phyloP scores from a whole-genome alignment of 2,113 vertebrate genomes.

The Tympanuchus pallidicinctus region DNA sequence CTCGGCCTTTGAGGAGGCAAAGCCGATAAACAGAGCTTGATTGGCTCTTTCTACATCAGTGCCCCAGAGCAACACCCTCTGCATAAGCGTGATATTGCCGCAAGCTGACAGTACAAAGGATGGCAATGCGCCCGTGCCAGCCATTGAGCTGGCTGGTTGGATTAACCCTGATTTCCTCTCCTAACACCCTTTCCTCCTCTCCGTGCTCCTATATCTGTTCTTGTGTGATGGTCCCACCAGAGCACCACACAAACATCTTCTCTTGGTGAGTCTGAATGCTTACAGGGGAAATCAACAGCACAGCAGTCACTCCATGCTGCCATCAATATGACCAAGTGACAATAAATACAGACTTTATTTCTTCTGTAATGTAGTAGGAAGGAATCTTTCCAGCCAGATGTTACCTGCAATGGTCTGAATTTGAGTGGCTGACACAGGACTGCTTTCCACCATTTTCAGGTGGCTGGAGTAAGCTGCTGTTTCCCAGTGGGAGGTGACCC shows the following conservation, averaged over 20 bases:
- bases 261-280: neutral
- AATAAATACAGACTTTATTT: constrained; percentile 26
- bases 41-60: constrained; percentile 44
- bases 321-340: neutral
- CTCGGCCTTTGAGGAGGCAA: constrained; percentile 51
- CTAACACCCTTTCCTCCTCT: constrained; percentile 42
- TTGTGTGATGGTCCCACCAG: neutral
- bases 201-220: no score
- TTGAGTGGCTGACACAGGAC: neutral
- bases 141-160: constrained; percentile 28
- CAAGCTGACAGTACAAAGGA: constrained; percentile 55
- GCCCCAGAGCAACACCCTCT: constrained; percentile 41
- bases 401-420: neutral
- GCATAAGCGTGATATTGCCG: constrained; percentile 49
- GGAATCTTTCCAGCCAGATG: neutral
- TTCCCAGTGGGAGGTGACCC: neutral
- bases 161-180: constrained; percentile 48
- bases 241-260: neutral
- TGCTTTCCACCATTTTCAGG: neutral
- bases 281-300: neutral
- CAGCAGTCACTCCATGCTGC: neutral
- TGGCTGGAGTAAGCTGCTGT: neutral
- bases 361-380: neutral
- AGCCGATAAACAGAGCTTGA: constrained; percentile 58
- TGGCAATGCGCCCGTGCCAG: neutral